Base-by-base conservation (phyloP, 30 jellyfish, hydroid and myxozoan species). In the Haliclystus octoradiatus region DNA sequence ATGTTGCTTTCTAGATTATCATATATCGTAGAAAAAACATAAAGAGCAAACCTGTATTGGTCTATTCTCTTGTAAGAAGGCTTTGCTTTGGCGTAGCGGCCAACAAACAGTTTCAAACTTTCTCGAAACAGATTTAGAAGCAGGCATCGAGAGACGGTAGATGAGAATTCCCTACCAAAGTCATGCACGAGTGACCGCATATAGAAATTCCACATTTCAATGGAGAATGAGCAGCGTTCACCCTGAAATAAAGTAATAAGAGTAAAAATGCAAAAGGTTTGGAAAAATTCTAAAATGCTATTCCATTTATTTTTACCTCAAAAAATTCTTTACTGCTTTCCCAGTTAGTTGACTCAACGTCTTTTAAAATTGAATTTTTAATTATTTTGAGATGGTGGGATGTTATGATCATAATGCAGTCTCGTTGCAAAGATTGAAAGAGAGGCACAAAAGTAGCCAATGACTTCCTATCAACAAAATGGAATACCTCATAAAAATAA, bases 171-270 rank as follows among this genome's bases (percentile, higher is more conserved):
- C 22, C 51, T 32, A 74, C 79, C 51, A 35, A 77, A 22, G 52
- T 89, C 98, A 30, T 34, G 26, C 25, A 76, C 68, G 0, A 89
- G 65, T 28, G 92, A 83, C 25, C 79, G 72, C 23, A 81, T 74
- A 71, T 80, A 81, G 61, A 75, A 89, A 34, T 84, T 75, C 89
- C 90, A 81, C 94, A 77, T 76, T 62, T 89, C 93, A 25, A 89
- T 27, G 19, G 95, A 63, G 52, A 67, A 89, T 13, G 98, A 89
- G 28, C 79, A 76, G 49, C 94, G 68, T 53, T 89, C 98, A 33
- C 95, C 98, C 95, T 89, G 52, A 29, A 71, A 67, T 35, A 22
- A 12, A 51, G 64, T 23, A 66, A n/a, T 2, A 63, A 63, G n/a
- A n/a, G n/a, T n/a, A n/a, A n/a, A n/a, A n/a, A n/a, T n/a, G n/a